These are phyloP conservation scores for Xenops minutus DNA, from an alignment of 2,797 vertebrate genomes.

Conservation along the genomic window DNA sequence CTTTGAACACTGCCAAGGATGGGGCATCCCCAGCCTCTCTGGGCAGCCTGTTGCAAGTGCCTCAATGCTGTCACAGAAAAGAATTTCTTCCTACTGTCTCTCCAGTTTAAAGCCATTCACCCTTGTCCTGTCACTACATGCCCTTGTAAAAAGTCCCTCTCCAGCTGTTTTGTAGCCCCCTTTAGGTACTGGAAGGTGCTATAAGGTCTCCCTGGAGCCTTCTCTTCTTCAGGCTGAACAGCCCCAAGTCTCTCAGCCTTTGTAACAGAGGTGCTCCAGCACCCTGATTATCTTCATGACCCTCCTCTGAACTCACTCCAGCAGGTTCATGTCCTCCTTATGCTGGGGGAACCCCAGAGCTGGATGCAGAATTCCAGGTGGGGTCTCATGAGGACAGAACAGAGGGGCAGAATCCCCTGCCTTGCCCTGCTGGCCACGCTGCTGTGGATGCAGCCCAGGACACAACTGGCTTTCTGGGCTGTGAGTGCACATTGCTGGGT, in stretches of 20 bases:
- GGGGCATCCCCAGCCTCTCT: neutral
- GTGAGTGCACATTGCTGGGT: fast-evolving
- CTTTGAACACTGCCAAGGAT: neutral
- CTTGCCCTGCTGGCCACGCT: fast-evolving
- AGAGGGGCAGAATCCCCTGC: neutral
- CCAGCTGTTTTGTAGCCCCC: neutral
- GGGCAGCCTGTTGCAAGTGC: neutral
- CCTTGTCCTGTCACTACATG: neutral
- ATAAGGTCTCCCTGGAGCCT: neutral
- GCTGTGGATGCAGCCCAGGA: neutral
- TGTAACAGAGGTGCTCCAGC: neutral
- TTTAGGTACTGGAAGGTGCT: neutral
- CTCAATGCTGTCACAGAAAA: neutral
- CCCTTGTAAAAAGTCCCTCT: neutral
- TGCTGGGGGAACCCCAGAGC: neutral
- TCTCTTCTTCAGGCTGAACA: neutral
- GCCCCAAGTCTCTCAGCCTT: neutral
- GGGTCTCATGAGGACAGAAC: neutral
- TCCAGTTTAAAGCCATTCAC: neutral
- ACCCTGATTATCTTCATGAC: neutral
- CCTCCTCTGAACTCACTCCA: neutral
- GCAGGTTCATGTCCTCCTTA: fast-evolving
- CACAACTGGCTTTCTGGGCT: neutral
- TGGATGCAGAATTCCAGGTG: neutral
- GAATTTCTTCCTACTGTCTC: neutral